Percentiles rank a stretch among this genome's conserved stretches.
These are phyloP conservation scores for Syngnathus floridae DNA, from an alignment of 2,113 vertebrate species.

Conservation along the genomic window DNA sequence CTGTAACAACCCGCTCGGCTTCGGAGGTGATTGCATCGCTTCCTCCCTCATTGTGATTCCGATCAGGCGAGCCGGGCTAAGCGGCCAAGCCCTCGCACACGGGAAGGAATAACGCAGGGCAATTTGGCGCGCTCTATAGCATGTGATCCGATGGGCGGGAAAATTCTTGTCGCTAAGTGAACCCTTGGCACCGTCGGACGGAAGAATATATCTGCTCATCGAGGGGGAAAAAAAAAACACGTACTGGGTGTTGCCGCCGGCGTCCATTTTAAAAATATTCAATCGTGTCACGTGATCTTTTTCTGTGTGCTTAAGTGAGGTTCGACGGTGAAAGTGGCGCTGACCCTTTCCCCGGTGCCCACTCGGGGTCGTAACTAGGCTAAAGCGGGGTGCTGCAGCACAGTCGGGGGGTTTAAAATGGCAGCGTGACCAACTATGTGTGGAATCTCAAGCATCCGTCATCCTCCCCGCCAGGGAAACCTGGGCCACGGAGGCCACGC, in stretches of 20 bases:
- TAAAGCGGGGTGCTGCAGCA: conserved; percentile 20
- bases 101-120: conserved; percentile 30
- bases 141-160: conserved; percentile 41
- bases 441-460: conserved; percentile 68
- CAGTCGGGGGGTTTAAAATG: conserved; percentile 55
- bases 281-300: not conserved
- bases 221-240: not conserved
- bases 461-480: conserved; percentile 57
- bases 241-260: not conserved
- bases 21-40: conserved; percentile 23
- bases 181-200: conserved; percentile 11
- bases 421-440: conserved; percentile 72
- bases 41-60: conserved; percentile 47
- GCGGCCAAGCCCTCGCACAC: conserved; percentile 30
- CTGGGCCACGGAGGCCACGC: conserved; percentile 49
- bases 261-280: not conserved
- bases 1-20: not conserved
- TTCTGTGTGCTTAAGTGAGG: conserved; percentile 5
- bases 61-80: conserved; percentile 38
- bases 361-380: conserved; percentile 33
- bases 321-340: conserved; percentile 34
- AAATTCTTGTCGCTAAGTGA: conserved; percentile 33
- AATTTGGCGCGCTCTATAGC: conserved; percentile 36
- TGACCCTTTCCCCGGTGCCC: conserved; percentile 28
- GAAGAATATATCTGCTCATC: conserved; percentile 8